Conservation (phyloP, 2,888 invertebrate genomes). For the Acrocyrtus sp. region DNA sequence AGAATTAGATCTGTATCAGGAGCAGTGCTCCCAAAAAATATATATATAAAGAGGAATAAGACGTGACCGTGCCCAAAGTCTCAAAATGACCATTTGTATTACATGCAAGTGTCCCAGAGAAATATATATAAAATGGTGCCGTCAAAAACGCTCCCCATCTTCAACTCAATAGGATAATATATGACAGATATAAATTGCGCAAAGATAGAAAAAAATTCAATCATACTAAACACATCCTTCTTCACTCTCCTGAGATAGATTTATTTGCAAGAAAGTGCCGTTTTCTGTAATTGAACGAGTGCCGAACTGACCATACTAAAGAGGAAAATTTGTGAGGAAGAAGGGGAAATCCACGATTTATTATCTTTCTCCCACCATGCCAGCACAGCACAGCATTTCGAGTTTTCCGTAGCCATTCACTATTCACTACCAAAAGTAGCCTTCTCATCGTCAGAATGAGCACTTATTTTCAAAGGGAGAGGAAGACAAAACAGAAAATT, state of each 20-base stretch:
- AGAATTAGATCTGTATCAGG: conserved; percentile 30
- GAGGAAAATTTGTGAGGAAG: conserved; percentile 4
- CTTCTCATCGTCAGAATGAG: too few relatives aligned
- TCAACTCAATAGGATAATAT: too few relatives aligned
- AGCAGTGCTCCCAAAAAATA: too few relatives aligned
- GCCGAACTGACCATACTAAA: conserved; percentile 15
- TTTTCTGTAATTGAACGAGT: background rate
- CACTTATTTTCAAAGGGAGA: background rate
- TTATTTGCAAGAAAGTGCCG: background rate
- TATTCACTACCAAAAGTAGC: background rate
- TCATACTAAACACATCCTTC: background rate
- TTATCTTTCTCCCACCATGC: too few relatives aligned
- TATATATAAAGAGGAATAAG: too few relatives aligned
- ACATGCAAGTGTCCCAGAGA: background rate
- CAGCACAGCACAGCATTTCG: background rate
- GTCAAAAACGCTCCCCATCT: too few relatives aligned
- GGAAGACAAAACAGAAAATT: conserved; percentile 10
- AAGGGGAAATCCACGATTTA: background rate
- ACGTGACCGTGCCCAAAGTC: conserved; percentile 23
- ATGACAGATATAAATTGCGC: too few relatives aligned
- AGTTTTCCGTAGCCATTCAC: background rate
- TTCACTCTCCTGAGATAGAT: background rate
- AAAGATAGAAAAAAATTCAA: background rate
- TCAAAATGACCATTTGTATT: conserved; percentile 10
- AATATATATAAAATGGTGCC: too few relatives aligned